A percentile compares a stretch with the other conserved stretches of the same genome.
phyloP scores from a whole-genome alignment of 2,888 invertebrate genomes.

The Plagiodera versicolora region DNA sequence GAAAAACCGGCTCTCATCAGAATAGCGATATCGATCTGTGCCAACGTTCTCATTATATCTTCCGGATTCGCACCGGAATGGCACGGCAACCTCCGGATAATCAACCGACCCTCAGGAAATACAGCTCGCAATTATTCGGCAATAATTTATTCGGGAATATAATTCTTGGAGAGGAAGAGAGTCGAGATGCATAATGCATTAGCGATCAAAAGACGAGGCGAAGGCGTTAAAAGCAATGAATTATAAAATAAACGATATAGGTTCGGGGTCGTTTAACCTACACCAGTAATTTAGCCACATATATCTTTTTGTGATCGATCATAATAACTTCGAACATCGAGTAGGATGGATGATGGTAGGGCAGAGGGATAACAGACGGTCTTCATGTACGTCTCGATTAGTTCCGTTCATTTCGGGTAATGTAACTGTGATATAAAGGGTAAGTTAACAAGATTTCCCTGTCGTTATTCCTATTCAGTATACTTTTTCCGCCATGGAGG shows the following conservation, averaged over 20 bases:
- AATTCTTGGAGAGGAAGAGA: slow-evolving; percentile 6
- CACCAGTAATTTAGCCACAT: slow-evolving; percentile 40
- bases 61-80: neutral
- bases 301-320: slow-evolving; percentile 38
- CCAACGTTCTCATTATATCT: neutral
- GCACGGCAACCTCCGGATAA: neutral
- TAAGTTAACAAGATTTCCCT: no score
- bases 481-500: no score
- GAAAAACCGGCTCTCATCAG: neutral
- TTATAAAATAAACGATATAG: slow-evolving; percentile 46
- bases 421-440: no score
- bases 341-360: no score
- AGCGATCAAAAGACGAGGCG: slow-evolving; percentile 40
- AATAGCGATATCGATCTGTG: neutral
- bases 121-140: slow-evolving; percentile 9
- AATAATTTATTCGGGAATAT: slow-evolving; percentile 2
- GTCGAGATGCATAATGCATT: slow-evolving; percentile 45
- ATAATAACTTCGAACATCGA: no score
- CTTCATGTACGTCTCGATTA: no score
- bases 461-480: no score
- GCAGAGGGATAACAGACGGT: no score
- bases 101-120: neutral
- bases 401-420: no score
- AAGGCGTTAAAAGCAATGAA: slow-evolving; percentile 50
- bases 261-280: slow-evolving; percentile 27